Evolutionary conservation across 2,113 vertebrate species (phyloP).

Genomic region (Motacilla tschutschensis): DNA sequence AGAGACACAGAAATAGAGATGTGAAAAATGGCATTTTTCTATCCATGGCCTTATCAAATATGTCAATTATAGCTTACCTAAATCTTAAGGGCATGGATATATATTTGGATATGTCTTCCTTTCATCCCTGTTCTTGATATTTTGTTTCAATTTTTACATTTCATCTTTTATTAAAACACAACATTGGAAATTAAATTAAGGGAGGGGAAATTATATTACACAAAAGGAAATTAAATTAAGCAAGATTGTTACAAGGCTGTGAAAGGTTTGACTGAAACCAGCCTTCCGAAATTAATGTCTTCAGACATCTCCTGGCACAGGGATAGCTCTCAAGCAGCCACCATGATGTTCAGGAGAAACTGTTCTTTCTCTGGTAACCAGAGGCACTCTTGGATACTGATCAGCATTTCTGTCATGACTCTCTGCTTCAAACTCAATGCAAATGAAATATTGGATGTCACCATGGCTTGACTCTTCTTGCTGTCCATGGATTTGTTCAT

Average conservation of each 20-base stretch:
- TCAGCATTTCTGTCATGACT: not conserved
- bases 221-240: slow-evolving; percentile 66
- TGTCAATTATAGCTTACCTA: not conserved
- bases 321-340: not conserved
- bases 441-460: not conserved
- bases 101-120: not conserved
- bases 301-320: not conserved
- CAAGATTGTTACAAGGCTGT: slow-evolving; percentile 45
- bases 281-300: slow-evolving; percentile 26
- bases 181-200: slow-evolving; percentile 59
- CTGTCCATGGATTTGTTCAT: not conserved
- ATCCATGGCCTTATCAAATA: not conserved
- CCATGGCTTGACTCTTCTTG: not conserved
- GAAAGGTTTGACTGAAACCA: slow-evolving; percentile 61
- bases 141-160: slow-evolving; percentile 49
- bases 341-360: not conserved
- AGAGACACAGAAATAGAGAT: not conserved
- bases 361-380: not conserved
- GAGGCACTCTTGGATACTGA: not conserved
- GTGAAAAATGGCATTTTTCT: not conserved
- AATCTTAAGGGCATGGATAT: not conserved
- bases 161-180: slow-evolving; percentile 54
- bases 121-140: not conserved
- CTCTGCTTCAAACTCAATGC: not conserved
- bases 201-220: slow-evolving; percentile 47